Evolutionary conservation across 2,888 invertebrate genomes (phyloP), one percentile per base, ranked within the genome.

Genomic region (Noctua comes): DNA sequence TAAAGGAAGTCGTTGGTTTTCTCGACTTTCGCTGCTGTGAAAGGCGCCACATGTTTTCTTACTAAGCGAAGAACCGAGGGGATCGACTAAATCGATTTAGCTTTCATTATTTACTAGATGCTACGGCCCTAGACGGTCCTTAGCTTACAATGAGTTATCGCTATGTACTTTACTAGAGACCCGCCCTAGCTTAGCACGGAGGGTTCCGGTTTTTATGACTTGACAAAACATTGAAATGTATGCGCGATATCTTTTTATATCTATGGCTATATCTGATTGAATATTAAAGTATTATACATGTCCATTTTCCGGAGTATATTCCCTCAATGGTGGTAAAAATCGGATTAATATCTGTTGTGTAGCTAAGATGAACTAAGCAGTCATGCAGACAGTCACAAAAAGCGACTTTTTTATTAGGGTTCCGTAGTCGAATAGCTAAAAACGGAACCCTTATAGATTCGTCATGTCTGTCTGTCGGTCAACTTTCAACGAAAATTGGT

Each of bases 41-140:
- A 31, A 16, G 31, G 31, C 2, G n/a, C 21, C 40, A n/a, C 18
- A n/a, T 78, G 54, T 71, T n/a, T 7, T 36, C 31, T 48, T 24
- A 57, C 43, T 40, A 48, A 48, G 16, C 1, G 4, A 57, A 13
- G n/a, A 24, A 36, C n/a, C 48, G 21, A 48, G 16, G 59, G n/a
- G 43, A 21, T 72, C 21, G 18, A 36, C 36, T 51, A 71, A 78
- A 72, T 79, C 59, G 21, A 59, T 51, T 71, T 46, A 27, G 18
- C 48, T 18, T 78, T 43, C 8, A 48, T 36, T 75, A 59, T 59
- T 62, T 59, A 24, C 10, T 59, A 48, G 16, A 73, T 36, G n/a
- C 59, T 73, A 24, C 16, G 43, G 21, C 5, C n/a, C 13, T 59
- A 59, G 27, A 27, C 16, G 27, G 16, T 2, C 27, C 7, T 59